These are phyloP conservation scores for Punctoribates punctum DNA, from an alignment of 2,888 invertebrate genomes.

Conservation along the genomic window DNA sequence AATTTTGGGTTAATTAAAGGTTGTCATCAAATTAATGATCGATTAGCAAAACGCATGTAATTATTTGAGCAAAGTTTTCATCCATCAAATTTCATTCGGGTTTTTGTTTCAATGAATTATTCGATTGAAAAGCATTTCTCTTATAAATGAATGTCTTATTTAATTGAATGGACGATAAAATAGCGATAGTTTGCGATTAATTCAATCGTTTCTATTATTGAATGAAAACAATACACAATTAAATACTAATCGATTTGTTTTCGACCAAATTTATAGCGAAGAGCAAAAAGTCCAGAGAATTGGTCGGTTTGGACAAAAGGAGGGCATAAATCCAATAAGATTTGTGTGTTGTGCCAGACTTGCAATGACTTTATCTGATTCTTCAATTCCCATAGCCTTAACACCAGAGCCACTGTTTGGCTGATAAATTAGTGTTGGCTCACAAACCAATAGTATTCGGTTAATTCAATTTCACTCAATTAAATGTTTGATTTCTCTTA, in stretches of 20 bases:
- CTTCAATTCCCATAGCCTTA: conserved; percentile 31
- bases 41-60: too few species aligned
- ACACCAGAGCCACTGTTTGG: background rate
- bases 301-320: background rate
- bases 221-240: conserved; percentile 24
- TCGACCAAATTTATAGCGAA: background rate
- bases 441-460: background rate
- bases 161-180: conserved; percentile 17
- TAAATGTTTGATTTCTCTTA: conserved; percentile 36
- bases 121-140: too few species aligned
- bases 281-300: background rate
- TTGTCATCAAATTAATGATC: too few species aligned
- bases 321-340: conserved; percentile 27
- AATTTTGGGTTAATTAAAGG: too few species aligned
- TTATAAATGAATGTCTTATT: background rate
- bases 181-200: conserved; percentile 17
- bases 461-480: conserved; percentile 33
- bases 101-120: too few species aligned
- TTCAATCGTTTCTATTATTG: conserved; percentile 10
- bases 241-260: conserved; percentile 24
- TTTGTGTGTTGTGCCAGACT: background rate
- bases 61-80: too few species aligned
- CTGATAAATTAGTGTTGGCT: conserved; percentile 18
- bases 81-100: too few species aligned
- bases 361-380: conserved; percentile 17